Percentiles rank a stretch among this genome's conserved stretches.
Evolutionary conservation across 1,140 invertebrate species (phyloP).

Genomic region (Plutomurus gul): DNA sequence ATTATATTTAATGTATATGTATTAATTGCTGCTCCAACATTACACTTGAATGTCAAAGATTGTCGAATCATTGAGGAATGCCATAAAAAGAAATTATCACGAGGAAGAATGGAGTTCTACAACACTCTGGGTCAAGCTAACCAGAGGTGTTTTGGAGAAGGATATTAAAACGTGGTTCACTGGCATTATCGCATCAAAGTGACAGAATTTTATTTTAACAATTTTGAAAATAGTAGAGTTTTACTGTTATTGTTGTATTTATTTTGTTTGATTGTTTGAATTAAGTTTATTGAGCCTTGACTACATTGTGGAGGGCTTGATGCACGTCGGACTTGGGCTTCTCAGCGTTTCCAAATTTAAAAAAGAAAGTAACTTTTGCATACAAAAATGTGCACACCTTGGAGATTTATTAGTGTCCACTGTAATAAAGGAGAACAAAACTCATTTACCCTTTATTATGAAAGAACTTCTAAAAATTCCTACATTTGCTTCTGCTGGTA

Average conservation of each 20-base stretch:
- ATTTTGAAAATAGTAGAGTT: not conserved
- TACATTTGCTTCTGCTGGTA: not conserved
- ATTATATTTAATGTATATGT: no score
- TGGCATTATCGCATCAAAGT: not conserved
- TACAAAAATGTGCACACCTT: constrained; percentile 24
- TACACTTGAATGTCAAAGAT: no score
- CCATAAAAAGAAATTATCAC: not conserved
- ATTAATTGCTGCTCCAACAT: constrained; percentile 9
- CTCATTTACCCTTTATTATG: constrained; percentile 18
- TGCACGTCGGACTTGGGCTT: constrained; percentile 39
- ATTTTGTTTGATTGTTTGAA: not conserved
- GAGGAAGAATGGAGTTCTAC: not conserved
- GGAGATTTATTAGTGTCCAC: constrained; percentile 33
- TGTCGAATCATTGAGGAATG: not conserved
- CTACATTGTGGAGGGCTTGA: constrained; percentile 46
- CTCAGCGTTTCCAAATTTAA: constrained; percentile 11
- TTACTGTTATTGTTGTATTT: not conserved
- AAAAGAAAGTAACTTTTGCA: not conserved
- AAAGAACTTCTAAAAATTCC: constrained; percentile 33
- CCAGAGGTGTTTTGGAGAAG: not conserved
- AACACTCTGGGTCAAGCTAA: not conserved
- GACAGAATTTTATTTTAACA: not conserved
- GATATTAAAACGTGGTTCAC: not conserved
- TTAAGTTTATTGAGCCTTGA: constrained; percentile 43
- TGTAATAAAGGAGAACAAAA: constrained; percentile 30